Evolutionary conservation across 2,797 vertebrate genomes (phyloP).

Genomic region (Gallinago nigripennis): DNA sequence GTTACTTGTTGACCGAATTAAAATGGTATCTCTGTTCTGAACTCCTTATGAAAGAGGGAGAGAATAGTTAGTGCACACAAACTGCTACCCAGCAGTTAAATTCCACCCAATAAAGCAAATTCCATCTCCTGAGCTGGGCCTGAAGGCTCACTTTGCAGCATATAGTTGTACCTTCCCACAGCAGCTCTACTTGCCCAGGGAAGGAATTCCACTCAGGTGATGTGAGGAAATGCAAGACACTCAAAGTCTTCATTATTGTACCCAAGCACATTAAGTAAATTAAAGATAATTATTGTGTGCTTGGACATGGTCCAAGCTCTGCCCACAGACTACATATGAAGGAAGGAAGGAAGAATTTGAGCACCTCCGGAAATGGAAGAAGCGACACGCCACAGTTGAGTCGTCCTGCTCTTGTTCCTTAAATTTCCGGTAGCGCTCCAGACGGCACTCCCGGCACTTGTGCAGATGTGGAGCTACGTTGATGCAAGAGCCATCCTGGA

Average conservation of each 20-base stretch:
- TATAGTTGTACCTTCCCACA: background rate
- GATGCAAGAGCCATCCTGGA: slow-evolving; percentile 98
- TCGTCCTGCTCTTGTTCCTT: slow-evolving; percentile 95
- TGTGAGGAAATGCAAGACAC: background rate
- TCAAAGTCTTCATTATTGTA: background rate
- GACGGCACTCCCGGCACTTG: slow-evolving; percentile 96
- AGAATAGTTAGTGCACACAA: background rate
- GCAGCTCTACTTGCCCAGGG: background rate
- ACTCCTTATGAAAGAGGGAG: background rate
- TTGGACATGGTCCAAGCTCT: background rate
- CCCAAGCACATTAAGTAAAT: background rate
- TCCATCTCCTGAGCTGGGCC: background rate
- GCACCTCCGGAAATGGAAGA: slow-evolving; percentile 98
- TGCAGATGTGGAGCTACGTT: slow-evolving; percentile 98
- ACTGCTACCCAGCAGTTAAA: background rate
- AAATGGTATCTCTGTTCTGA: background rate
- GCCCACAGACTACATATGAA: background rate
- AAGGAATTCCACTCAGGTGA: background rate
- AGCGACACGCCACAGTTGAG: slow-evolving; percentile 97
- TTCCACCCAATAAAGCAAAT: background rate
- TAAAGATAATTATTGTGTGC: background rate
- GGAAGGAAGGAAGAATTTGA: slow-evolving; percentile 19
- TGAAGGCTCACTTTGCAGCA: background rate
- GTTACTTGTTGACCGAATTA: background rate
- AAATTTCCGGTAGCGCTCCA: slow-evolving; percentile 96